Conservation (phyloP, 2,888 invertebrate species). For the Perizoma flavofasciatum region DNA sequence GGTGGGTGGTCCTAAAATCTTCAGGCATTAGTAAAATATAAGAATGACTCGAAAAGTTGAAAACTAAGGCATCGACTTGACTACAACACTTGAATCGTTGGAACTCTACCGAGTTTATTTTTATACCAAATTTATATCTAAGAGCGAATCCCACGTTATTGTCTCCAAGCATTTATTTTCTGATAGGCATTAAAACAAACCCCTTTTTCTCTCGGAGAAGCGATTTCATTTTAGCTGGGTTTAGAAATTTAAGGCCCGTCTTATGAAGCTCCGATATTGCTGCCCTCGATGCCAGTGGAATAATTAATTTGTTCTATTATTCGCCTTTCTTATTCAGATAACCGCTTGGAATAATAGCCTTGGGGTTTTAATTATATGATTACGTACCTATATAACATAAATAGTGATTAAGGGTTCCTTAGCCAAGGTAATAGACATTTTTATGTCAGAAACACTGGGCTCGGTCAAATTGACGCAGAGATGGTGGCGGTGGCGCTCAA, state of each 20-base stretch:
- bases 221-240: conserved; percentile 83
- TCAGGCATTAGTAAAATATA: too few relatives aligned
- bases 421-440: too few relatives aligned
- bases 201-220: conserved; percentile 79
- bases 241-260: conserved; percentile 79
- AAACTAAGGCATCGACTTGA: conserved; percentile 1
- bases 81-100: conserved; percentile 53
- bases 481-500: too few relatives aligned
- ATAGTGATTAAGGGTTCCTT: background rate
- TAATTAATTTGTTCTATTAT: conserved; percentile 81
- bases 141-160: conserved; percentile 81
- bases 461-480: too few relatives aligned
- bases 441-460: too few relatives aligned
- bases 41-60: too few relatives aligned
- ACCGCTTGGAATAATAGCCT: conserved; percentile 54
- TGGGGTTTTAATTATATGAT: conserved; percentile 6
- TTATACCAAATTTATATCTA: conserved; percentile 82
- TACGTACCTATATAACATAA: background rate
- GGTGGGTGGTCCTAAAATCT: too few relatives aligned
- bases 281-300: conserved; percentile 59
- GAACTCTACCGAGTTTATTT: conserved; percentile 63
- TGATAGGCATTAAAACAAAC: conserved; percentile 83
- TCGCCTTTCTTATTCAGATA: conserved; percentile 70
- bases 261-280: conserved; percentile 68
- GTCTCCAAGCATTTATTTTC: conserved; percentile 81